A percentile compares a stretch with the other conserved stretches of the same genome.
Conservation (phyloP, 1,140 invertebrate genomes). For the Hyles euphorbiae region DNA sequence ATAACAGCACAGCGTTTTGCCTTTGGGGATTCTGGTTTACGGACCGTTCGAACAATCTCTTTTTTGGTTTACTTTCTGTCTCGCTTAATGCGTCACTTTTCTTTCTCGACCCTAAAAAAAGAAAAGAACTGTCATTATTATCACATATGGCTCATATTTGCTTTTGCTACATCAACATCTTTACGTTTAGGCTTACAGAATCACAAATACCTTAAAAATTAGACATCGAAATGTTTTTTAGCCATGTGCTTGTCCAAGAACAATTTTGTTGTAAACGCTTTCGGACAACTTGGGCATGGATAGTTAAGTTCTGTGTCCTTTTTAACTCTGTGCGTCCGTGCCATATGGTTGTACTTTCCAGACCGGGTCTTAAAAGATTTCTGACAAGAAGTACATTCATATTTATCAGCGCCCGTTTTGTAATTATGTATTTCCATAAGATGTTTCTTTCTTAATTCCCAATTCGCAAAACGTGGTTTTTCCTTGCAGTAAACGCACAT, state of each 20-base stretch:
- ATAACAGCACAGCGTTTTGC: conserved; percentile 58
- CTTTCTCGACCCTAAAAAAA: conserved; percentile 66
- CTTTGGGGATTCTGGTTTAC: conserved; percentile 64
- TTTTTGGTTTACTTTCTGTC: conserved; percentile 63
- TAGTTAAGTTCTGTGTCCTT: conserved; percentile 56
- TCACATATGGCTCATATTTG: neutral
- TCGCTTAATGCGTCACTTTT: conserved; percentile 52
- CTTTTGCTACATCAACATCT: conserved; percentile 6
- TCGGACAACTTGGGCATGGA: conserved; percentile 53
- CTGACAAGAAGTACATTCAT: conserved; percentile 56
- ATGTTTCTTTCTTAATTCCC: conserved; percentile 59
- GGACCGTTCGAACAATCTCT: conserved; percentile 64
- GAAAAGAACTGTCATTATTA: conserved; percentile 67
- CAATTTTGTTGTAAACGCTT: conserved; percentile 59
- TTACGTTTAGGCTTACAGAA: neutral
- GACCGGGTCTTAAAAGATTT: conserved; percentile 65
- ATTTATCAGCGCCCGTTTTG: conserved; percentile 54
- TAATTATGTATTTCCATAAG: conserved; percentile 62
- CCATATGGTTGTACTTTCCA: conserved; percentile 66
- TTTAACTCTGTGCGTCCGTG: conserved; percentile 52
- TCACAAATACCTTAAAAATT: conserved; percentile 7
- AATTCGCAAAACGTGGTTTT: conserved; percentile 60
- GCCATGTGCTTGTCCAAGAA: conserved; percentile 64
- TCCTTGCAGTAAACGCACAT: conserved; percentile 62
- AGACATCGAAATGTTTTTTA: conserved; percentile 60